Base-by-base conservation (phyloP, 2,797 vertebrate species). In the Ara ararauna region DNA sequence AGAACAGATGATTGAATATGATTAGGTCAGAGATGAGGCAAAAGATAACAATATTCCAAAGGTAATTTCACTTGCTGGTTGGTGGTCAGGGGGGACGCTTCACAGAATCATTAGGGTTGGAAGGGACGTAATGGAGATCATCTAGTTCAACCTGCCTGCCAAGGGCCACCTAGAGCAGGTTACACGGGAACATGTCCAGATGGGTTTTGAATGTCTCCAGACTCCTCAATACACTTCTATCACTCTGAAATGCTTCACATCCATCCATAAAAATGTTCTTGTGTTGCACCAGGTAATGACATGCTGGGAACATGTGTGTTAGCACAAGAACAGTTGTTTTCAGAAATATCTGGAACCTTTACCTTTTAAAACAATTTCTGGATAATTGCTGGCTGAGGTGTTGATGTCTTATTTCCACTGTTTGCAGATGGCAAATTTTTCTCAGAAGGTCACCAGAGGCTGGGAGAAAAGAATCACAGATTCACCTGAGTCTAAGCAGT, bases 381-480 rank as follows among this genome's bases (percentile, higher is more conserved):
- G 60, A 64, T 91, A 85, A 77, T 45, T 78, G 17, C 34, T 87
- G 11, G 16, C 93, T 97, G 91, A 74, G 68, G 79, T 38, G n/a
- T 2, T 32, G 42, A 53, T 88, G 83, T 94, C 75, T 68, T 64
- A 26, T 79, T 96, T 94, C 76, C n/a, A 5, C 24, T 88, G 71
- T 38, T 44, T 44, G 11, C 13, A 51, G 40, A 27, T 20, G 2
- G 27, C 40, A 76, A 15, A 6, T 18, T 51, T 68, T 66, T 76
- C 38, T 82, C 66, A 75, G 36, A 78, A 36, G 19, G 18, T 45
- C 38, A 66, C 15, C 7, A 17, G 62, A 91, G 27, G 30, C 53
- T 58, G 23, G 50, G 23, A 73, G 32, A 56, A 81, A 48, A 82
- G 32, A 61, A 73, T 42, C 24, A 13, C 3, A 17, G 6, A 14